phyloP scores from a whole-genome alignment of 2,113 vertebrate species.

The Ophiodon elongatus region DNA sequence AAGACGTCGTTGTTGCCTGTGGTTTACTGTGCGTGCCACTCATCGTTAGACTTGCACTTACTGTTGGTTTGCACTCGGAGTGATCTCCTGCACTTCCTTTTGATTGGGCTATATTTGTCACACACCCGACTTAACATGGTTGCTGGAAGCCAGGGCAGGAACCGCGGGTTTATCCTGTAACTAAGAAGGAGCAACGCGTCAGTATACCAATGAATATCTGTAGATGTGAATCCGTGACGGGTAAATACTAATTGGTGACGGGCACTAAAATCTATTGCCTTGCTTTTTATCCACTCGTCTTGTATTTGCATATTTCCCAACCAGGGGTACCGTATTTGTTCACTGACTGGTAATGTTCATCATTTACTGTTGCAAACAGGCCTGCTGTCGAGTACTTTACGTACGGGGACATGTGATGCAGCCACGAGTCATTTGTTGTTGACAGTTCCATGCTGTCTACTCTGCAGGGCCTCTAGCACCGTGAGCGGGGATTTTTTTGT shows the following conservation, averaged over 20 bases:
- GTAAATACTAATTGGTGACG: conserved; percentile 13
- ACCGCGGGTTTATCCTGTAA: conserved; percentile 1
- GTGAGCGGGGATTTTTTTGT: conserved; percentile 13
- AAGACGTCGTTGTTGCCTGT: background rate
- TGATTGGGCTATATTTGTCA: background rate
- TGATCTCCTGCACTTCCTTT: conserved; percentile 17
- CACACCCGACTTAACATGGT: background rate
- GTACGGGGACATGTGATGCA: conserved; percentile 40
- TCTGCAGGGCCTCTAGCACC: conserved; percentile 36
- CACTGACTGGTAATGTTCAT: background rate
- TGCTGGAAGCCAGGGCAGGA: background rate
- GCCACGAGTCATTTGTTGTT: conserved; percentile 51
- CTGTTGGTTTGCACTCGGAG: background rate
- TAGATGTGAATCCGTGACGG: conserved; percentile 8
- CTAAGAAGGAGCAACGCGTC: background rate
- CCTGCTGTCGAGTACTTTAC: conserved; percentile 40
- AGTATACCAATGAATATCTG: background rate
- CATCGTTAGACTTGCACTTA: background rate
- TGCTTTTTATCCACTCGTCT: background rate
- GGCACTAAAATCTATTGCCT: background rate
- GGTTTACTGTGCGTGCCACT: background rate
- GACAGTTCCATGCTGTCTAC: conserved; percentile 49
- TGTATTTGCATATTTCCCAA: conserved; percentile 29
- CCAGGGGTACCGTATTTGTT: background rate
- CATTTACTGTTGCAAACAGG: conserved; percentile 9